Percentiles rank a stretch among this genome's conserved stretches.
These are phyloP conservation scores for Parus major DNA, from an alignment of 2,113 vertebrate species.

Conservation along the genomic window DNA sequence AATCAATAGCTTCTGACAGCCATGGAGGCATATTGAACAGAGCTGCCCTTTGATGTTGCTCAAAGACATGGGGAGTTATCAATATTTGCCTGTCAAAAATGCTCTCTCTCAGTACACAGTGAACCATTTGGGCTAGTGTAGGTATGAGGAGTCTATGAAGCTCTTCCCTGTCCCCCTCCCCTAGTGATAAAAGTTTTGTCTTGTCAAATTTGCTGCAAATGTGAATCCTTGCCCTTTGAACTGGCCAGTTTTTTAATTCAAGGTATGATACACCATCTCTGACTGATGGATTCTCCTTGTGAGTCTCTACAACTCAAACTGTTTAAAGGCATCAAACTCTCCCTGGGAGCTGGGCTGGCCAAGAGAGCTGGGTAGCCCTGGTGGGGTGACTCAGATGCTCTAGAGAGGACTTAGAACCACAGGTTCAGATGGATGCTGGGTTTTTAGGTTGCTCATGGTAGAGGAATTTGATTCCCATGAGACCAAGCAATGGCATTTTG, in stretches of 20 bases:
- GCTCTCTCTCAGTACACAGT: background rate
- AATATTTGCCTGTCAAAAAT: background rate
- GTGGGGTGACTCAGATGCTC: background rate
- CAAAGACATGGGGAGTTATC: background rate
- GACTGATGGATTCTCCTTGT: background rate
- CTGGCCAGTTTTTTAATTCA: background rate
- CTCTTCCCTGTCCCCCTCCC: background rate
- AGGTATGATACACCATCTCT: rapidly evolving
- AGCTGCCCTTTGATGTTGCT: background rate
- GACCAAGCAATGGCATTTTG: background rate
- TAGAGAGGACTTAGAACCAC: rapidly evolving
- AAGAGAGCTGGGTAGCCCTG: background rate
- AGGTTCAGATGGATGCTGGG: background rate
- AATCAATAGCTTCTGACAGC: background rate
- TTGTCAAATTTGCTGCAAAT: background rate
- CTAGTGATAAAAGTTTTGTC: background rate
- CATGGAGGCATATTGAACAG: background rate
- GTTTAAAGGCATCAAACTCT: rapidly evolving
- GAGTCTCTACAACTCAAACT: background rate
- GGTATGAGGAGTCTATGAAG: background rate
- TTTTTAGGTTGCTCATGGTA: background rate
- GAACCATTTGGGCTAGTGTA: background rate
- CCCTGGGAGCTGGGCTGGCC: background rate
- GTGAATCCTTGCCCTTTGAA: background rate
- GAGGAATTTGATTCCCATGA: too few relatives aligned